Percentiles rank a stretch among this genome's conserved stretches.
Evolutionary conservation across 2,888 invertebrate genomes (phyloP).

Genomic region (Cordilura impudica): DNA sequence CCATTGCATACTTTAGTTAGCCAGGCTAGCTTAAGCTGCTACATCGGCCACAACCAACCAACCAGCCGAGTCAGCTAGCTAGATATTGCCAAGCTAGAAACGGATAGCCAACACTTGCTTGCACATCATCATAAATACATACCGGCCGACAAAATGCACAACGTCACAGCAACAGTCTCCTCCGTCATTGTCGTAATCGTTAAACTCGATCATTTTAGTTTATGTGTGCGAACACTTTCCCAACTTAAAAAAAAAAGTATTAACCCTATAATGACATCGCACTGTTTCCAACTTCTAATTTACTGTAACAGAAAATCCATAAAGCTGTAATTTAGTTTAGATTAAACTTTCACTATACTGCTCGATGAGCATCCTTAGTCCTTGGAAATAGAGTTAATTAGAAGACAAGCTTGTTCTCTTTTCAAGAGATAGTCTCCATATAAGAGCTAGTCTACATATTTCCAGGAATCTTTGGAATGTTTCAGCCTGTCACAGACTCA

Average conservation of each 20-base stretch:
- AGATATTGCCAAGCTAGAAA: constrained; percentile 56
- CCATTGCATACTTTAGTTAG: constrained; percentile 56
- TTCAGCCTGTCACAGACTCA: no score
- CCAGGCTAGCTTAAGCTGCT: constrained; percentile 44
- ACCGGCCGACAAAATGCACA: constrained; percentile 23
- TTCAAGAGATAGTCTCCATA: no score
- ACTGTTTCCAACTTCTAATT: no score
- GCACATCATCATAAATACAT: constrained; percentile 26
- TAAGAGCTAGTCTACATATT: no score
- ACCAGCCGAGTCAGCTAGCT: constrained; percentile 58
- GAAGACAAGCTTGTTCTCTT: no score
- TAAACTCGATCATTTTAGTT: constrained; percentile 62
- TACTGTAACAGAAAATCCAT: no score
- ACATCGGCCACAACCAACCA: constrained; percentile 42
- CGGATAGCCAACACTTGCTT: constrained; percentile 63
- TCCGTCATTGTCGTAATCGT: constrained; percentile 60
- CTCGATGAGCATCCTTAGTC: no score
- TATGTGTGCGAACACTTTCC: constrained; percentile 62
- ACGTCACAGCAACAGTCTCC: constrained; percentile 52
- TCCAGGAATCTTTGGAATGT: no score
- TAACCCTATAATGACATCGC: no score
- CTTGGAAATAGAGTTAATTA: no score
- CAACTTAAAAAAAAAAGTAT: constrained; percentile 45
- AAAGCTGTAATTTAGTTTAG: no score
- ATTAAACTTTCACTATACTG: no score